Evolutionary conservation across 2,113 vertebrate genomes (phyloP).

Genomic region (Melanocharis versteri): DNA sequence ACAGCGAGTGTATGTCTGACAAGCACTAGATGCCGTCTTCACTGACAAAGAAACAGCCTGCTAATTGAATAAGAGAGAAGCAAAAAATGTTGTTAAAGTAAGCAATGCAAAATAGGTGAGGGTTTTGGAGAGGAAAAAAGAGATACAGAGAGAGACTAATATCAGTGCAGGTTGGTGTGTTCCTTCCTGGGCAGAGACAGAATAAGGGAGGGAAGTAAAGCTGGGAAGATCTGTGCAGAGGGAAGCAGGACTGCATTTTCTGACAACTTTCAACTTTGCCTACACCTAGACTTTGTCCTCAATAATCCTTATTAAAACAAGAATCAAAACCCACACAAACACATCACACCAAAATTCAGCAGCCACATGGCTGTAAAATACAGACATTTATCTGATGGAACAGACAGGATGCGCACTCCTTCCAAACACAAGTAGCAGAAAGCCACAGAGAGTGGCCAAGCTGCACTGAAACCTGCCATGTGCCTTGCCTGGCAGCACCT

Average conservation of each 20-base stretch:
- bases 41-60: background rate
- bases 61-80: background rate
- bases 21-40: background rate
- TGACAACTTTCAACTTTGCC: background rate
- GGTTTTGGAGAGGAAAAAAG: background rate
- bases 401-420: background rate
- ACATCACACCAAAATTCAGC: background rate
- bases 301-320: background rate
- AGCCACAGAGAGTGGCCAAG: background rate
- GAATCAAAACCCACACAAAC: background rate
- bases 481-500: background rate
- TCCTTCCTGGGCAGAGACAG: background rate
- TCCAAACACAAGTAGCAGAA: background rate
- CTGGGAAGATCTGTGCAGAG: rapidly evolving
- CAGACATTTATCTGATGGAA: background rate
- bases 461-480: rapidly evolving
- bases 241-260: background rate
- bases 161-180: background rate
- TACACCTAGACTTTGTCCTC: background rate
- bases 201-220: background rate
- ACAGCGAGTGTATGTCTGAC: background rate
- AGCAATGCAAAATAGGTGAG: background rate
- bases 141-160: background rate
- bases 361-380: background rate
- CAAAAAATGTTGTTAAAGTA: background rate